These are phyloP conservation scores for Anniella stebbinsi DNA, from an alignment of 2,797 vertebrate species.

Conservation along the genomic window DNA sequence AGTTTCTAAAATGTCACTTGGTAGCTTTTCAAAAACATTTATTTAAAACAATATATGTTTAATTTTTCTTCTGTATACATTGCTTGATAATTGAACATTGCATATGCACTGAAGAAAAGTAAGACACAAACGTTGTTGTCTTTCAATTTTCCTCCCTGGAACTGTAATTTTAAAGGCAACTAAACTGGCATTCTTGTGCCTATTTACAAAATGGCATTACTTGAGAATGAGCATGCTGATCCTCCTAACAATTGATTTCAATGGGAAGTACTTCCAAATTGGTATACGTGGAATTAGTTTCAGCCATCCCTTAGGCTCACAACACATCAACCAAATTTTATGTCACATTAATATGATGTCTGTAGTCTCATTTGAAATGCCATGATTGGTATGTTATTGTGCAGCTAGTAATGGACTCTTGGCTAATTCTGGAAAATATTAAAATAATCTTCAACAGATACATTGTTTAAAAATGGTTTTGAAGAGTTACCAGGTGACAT, in stretches of 20 bases:
- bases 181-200: not conserved
- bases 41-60: not conserved
- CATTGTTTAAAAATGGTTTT: not conserved
- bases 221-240: not conserved
- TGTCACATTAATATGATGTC: not conserved
- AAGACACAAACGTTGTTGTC: not conserved
- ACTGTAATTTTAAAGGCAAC: not conserved
- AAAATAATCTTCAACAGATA: constrained; percentile 2
- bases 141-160: not conserved
- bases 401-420: not conserved
- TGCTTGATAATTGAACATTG: not conserved
- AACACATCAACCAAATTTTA: not conserved
- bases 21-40: not conserved
- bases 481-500: not conserved
- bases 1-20: not conserved
- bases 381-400: not conserved
- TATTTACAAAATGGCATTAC: not conserved
- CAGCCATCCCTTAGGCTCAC: not conserved
- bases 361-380: not conserved
- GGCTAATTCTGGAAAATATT: not conserved
- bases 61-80: not conserved
- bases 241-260: not conserved
- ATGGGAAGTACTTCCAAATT: not conserved
- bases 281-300: not conserved
- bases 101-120: not conserved